These are phyloP conservation scores for Symphodus melops DNA, from an alignment of 2,113 vertebrate species.

Conservation along the genomic window DNA sequence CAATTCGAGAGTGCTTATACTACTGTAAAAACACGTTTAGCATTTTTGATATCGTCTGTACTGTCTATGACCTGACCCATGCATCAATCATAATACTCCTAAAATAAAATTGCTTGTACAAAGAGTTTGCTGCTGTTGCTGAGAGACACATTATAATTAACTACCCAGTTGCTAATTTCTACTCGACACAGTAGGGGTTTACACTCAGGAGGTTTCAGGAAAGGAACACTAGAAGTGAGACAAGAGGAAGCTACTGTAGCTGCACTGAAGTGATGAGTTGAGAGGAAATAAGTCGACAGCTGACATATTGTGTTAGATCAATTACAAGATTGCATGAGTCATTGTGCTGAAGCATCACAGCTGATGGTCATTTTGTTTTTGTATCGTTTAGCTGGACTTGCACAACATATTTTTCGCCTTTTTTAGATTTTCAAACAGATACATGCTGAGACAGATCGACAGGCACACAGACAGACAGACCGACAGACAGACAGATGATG, in stretches of 20 bases:
- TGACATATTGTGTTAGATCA: conserved; percentile 30
- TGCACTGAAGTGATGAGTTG: conserved; percentile 36
- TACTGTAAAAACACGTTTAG: conserved; percentile 5
- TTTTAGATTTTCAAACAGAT: neutral
- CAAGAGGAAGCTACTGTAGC: conserved; percentile 33
- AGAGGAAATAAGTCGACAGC: neutral
- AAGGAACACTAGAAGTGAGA: conserved; percentile 16
- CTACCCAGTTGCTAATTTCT: conserved; percentile 66
- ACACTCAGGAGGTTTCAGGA: conserved; percentile 51
- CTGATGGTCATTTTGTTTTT: conserved; percentile 38
- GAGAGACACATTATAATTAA: conserved; percentile 76
- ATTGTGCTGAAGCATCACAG: conserved; percentile 40
- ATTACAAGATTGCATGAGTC: conserved; percentile 48
- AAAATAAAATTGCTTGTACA: conserved; percentile 9
- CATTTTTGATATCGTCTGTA: neutral
- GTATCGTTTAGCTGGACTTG: neutral
- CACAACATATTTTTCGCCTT: neutral
- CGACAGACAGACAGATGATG: conserved; percentile 5
- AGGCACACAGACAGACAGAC: neutral
- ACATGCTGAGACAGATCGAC: conserved; percentile 3
- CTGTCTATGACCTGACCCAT: conserved; percentile 4
- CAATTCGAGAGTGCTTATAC: neutral
- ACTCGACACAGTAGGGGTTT: conserved; percentile 57
- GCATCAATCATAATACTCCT: neutral
- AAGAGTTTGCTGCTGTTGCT: conserved; percentile 62